phyloP scores from a whole-genome alignment of 2,113 vertebrate genomes.

The Tragelaphus imberbis region DNA sequence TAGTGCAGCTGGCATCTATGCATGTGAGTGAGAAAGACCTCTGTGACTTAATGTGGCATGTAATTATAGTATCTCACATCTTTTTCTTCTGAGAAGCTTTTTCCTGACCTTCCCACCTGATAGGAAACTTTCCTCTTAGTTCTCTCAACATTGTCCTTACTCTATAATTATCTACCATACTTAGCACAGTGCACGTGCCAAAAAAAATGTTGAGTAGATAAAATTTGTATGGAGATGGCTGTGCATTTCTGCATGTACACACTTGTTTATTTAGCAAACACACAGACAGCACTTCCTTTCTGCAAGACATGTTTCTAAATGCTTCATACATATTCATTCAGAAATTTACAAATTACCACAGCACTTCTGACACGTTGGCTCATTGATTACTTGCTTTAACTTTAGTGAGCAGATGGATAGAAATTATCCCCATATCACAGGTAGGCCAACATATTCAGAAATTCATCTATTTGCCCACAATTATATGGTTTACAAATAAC shows the following conservation, averaged over 20 bases:
- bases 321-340: neutral
- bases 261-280: slow-evolving; percentile 15
- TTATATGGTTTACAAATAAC: neutral
- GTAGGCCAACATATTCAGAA: neutral
- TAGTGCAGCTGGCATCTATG: neutral
- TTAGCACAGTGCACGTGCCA: neutral
- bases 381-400: slow-evolving; percentile 24
- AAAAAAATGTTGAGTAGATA: neutral
- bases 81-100: slow-evolving; percentile 25
- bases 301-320: neutral
- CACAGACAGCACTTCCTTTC: neutral
- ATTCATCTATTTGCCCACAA: neutral
- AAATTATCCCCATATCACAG: slow-evolving; percentile 18
- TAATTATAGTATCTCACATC: neutral
- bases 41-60: slow-evolving; percentile 13
- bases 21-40: neutral
- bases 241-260: neutral
- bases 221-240: neutral
- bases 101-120: neutral
- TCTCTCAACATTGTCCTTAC: neutral
- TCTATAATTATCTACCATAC: neutral
- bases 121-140: neutral
- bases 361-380: neutral
- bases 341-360: slow-evolving; percentile 18
- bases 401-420: slow-evolving; percentile 29